Conservation (phyloP, 2,113 vertebrate genomes). For the Anthoscopus minutus region DNA sequence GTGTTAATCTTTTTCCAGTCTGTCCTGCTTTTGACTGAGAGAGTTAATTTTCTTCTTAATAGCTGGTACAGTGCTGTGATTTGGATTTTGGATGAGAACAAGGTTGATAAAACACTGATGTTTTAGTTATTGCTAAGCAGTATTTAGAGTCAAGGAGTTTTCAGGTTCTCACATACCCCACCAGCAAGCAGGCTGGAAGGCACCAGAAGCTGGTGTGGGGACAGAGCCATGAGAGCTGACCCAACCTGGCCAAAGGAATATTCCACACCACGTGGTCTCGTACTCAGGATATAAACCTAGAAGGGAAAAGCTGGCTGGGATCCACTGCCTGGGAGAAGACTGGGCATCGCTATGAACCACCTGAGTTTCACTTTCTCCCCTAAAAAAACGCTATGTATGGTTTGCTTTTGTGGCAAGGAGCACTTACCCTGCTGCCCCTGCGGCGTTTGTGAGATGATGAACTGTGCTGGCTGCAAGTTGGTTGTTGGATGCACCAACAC, state of each 20-base stretch:
- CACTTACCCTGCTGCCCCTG: constrained; percentile 91
- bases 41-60: neutral
- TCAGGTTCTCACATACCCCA: neutral
- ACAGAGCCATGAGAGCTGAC: neutral
- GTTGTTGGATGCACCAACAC: constrained; percentile 95
- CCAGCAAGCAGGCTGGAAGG: neutral
- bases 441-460: constrained; percentile 97
- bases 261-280: neutral
- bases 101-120: neutral
- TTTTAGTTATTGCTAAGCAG: neutral
- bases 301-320: neutral
- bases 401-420: neutral
- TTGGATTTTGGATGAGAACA: neutral
- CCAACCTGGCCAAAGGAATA: neutral
- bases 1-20: neutral
- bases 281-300: neutral
- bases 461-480: constrained; percentile 90
- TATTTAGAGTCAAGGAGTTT: neutral
- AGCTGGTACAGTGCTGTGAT: neutral
- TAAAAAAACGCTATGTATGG: neutral
- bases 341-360: neutral
- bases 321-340: neutral
- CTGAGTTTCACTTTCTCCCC: neutral
- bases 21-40: neutral
- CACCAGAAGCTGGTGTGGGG: neutral